phyloP scores from a whole-genome alignment of 2,113 vertebrate genomes.

The Desmodus rotundus region DNA sequence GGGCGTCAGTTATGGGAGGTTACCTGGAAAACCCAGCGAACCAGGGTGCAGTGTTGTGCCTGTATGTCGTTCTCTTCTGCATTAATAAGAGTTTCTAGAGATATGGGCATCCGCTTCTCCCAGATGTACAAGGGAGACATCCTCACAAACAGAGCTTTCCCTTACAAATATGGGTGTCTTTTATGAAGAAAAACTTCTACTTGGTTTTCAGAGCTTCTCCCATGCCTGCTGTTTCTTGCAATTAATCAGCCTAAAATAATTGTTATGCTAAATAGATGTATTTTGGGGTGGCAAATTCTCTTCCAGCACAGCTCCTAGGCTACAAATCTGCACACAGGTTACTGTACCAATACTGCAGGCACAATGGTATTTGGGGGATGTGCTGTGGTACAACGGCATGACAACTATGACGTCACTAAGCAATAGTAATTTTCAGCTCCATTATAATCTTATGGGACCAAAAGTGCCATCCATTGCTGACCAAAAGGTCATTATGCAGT shows the following conservation, averaged over 20 bases:
- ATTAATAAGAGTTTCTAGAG: not conserved
- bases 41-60: too few species aligned
- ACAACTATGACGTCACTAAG: not conserved
- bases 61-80: not conserved
- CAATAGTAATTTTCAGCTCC: not conserved
- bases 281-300: not conserved
- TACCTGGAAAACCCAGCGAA: not conserved
- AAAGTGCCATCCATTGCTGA: not conserved
- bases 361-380: not conserved
- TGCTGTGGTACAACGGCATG: too few species aligned
- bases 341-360: not conserved
- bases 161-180: not conserved
- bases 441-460: not conserved
- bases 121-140: not conserved
- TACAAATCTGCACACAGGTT: not conserved
- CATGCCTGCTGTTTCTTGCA: not conserved
- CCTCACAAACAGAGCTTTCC: not conserved
- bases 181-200: not conserved
- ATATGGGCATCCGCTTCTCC: not conserved
- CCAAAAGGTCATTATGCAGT: not conserved
- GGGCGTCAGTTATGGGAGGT: not conserved
- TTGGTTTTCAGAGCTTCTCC: not conserved
- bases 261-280: not conserved
- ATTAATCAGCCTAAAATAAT: not conserved
- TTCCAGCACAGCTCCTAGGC: not conserved